phyloP scores from a whole-genome alignment of 1,140 invertebrate genomes.

The Drepana arcuata region DNA sequence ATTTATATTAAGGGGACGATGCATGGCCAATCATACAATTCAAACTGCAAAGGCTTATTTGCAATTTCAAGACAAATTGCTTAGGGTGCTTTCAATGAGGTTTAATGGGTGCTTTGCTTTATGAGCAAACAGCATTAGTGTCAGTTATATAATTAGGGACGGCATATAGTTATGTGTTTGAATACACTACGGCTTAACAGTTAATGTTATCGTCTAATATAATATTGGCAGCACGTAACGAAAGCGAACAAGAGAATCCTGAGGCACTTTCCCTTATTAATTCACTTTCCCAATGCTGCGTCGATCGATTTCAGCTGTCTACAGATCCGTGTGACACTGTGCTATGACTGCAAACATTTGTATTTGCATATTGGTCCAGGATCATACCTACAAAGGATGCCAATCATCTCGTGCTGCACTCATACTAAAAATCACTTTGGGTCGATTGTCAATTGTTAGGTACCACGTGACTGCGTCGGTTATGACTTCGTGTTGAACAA shows the following conservation, averaged over 20 bases:
- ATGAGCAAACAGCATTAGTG: conserved; percentile 20
- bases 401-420: conserved; percentile 3
- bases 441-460: conserved; percentile 3
- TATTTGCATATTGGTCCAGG: no score
- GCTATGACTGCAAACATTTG: no score
- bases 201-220: no score
- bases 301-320: conserved; percentile 26
- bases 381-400: no score
- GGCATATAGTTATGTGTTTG: no score
- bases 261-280: conserved; percentile 62
- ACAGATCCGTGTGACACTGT: no score
- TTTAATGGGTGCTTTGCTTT: no score
- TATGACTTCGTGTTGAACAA: no score
- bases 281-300: conserved; percentile 56
- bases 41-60: conserved; percentile 40
- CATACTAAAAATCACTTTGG: conserved; percentile 1
- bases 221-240: conserved; percentile 29
- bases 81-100: conserved; percentile 25
- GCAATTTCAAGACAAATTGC: conserved; percentile 39
- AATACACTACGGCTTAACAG: no score
- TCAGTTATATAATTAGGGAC: conserved; percentile 35
- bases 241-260: conserved; percentile 49
- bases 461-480: conserved; percentile 8
- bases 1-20: conserved; percentile 48
- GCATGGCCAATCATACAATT: conserved; percentile 52